Evolutionary conservation across 1,140 invertebrate genomes (phyloP).

Genomic region (Tenebrio molitor): DNA sequence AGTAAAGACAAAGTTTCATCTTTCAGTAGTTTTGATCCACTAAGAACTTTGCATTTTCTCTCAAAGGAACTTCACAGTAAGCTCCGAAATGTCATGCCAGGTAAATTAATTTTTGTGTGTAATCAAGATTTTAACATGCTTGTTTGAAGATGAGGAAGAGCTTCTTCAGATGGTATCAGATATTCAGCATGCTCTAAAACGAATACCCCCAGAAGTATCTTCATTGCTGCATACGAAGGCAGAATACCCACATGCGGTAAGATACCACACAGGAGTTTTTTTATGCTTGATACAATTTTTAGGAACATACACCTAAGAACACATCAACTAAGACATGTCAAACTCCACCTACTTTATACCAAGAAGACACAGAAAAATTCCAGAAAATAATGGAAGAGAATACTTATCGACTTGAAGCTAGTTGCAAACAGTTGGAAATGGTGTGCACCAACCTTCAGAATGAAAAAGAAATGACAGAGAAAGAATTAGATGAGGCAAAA

Average conservation of each 20-base stretch:
- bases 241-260: too few relatives aligned
- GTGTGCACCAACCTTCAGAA: slow-evolving; percentile 59
- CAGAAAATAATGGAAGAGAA: slow-evolving; percentile 62
- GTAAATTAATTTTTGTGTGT: slow-evolving; percentile 52
- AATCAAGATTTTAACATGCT: slow-evolving; percentile 37
- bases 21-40: slow-evolving; percentile 63
- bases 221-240: slow-evolving; percentile 57
- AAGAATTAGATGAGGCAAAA: slow-evolving; percentile 56
- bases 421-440: slow-evolving; percentile 62
- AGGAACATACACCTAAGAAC: not conserved
- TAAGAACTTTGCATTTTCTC: slow-evolving; percentile 63
- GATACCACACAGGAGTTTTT: too few relatives aligned
- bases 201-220: slow-evolving; percentile 62
- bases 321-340: slow-evolving; percentile 42
- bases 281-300: not conserved
- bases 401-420: slow-evolving; percentile 62
- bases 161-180: slow-evolving; percentile 61
- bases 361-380: slow-evolving; percentile 55
- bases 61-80: slow-evolving; percentile 61
- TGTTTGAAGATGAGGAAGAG: slow-evolving; percentile 58
- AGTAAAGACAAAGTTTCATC: slow-evolving; percentile 57
- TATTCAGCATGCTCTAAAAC: slow-evolving; percentile 62
- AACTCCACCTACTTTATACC: slow-evolving; percentile 40
- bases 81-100: slow-evolving; percentile 52
- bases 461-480: slow-evolving; percentile 61